Evolutionary conservation across 2,888 invertebrate species (phyloP).

Genomic region (Cylindroiulus punctatus): DNA sequence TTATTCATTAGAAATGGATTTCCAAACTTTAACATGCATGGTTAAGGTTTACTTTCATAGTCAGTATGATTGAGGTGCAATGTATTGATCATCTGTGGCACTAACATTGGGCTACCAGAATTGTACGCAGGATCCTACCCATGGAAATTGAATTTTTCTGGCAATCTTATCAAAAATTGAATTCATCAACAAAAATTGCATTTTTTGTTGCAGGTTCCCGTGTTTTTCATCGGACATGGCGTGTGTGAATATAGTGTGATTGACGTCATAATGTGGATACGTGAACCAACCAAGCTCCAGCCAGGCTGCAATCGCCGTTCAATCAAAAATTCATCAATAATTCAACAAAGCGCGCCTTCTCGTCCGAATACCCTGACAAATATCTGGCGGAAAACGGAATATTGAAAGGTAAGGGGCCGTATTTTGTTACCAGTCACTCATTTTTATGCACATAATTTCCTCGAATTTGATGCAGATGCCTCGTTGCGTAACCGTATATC

Average conservation of each 20-base stretch:
- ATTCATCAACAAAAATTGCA: conserved; percentile 29
- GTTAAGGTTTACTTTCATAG: background rate
- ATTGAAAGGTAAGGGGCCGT: conserved; percentile 30
- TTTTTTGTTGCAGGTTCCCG: background rate
- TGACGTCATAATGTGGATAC: conserved; percentile 40
- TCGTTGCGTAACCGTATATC: conserved; percentile 24
- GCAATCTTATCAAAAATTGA: conserved; percentile 43
- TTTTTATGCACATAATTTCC: conserved; percentile 39
- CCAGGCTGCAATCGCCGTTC: conserved; percentile 43
- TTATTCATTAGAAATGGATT: background rate
- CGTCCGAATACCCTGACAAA: conserved; percentile 43
- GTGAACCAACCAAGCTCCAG: conserved; percentile 30
- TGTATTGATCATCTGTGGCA: background rate
- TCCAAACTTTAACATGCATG: background rate
- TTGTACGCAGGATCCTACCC: background rate
- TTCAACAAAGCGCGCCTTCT: conserved; percentile 35
- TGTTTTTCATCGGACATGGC: background rate
- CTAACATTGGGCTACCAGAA: background rate
- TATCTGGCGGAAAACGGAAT: conserved; percentile 27
- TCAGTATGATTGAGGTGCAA: background rate
- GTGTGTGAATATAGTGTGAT: background rate
- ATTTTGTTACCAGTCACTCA: conserved; percentile 35
- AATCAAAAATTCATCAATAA: conserved; percentile 47
- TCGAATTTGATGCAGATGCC: conserved; percentile 1
- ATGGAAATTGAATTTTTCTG: conserved; percentile 13